Percentiles rank a stretch among this genome's conserved stretches.
These are phyloP conservation scores for Myotis lucifugus DNA, from an alignment of 2,113 vertebrate genomes.

Conservation along the genomic window DNA sequence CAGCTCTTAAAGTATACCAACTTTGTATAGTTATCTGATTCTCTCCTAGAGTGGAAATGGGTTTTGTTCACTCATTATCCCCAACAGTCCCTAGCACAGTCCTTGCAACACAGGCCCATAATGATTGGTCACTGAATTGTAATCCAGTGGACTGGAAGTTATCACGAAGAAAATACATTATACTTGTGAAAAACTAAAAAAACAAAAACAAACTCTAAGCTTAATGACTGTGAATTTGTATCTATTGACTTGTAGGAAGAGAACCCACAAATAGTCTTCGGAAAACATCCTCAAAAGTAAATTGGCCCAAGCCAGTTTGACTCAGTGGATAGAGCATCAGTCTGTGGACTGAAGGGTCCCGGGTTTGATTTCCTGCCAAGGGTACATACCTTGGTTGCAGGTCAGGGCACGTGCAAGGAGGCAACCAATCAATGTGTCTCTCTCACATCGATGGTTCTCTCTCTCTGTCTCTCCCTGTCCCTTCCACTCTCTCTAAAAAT, in stretches of 20 bases:
- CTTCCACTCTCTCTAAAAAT: too few relatives aligned
- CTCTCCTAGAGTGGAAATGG: background rate
- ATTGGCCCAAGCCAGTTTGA: background rate
- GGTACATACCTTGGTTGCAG: too few relatives aligned
- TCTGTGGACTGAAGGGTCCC: background rate
- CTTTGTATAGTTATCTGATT: background rate
- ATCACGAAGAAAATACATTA: background rate
- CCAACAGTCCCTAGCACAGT: background rate
- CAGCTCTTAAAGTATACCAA: background rate
- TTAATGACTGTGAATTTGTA: background rate
- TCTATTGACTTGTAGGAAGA: background rate
- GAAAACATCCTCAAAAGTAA: background rate
- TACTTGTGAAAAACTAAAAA: background rate
- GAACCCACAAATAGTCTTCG: background rate
- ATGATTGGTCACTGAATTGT: background rate
- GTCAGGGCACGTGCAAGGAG: too few relatives aligned
- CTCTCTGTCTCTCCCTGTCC: too few relatives aligned
- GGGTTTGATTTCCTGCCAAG: background rate
- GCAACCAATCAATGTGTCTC: too few relatives aligned
- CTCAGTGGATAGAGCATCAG: too few relatives aligned
- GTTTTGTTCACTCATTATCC: background rate
- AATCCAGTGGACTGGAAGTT: background rate
- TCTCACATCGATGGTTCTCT: too few relatives aligned
- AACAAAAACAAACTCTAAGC: background rate
- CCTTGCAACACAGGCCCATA: background rate